These are phyloP conservation scores for Halictus ligatus DNA, from an alignment of 2,888 invertebrate genomes.

Conservation along the genomic window DNA sequence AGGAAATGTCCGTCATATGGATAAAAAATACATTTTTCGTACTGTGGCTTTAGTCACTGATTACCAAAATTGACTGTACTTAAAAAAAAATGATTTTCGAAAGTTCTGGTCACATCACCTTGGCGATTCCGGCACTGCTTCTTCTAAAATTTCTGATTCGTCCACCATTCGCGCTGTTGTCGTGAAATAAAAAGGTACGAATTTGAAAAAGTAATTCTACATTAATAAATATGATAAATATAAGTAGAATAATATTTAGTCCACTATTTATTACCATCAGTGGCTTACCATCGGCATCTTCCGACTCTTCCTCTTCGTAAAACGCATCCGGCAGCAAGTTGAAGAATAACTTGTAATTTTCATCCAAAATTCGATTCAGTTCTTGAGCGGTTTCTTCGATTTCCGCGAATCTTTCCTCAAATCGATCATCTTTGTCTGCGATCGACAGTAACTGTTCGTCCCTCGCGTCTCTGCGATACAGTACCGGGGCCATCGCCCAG, in stretches of 20 bases:
- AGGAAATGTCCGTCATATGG: too few species aligned
- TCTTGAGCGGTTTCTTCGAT: conserved; percentile 86
- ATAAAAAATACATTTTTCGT: too few species aligned
- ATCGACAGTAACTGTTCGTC: conserved; percentile 87
- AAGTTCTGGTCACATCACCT: background rate
- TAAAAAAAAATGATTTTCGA: background rate
- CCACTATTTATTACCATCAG: too few species aligned
- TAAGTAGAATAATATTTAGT: too few species aligned
- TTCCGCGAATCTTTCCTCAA: conserved; percentile 85
- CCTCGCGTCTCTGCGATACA: conserved; percentile 89
- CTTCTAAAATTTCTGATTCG: background rate
- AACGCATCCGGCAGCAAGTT: conserved; percentile 85
- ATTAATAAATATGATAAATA: too few species aligned
- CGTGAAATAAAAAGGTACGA: background rate
- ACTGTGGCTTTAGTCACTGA: background rate
- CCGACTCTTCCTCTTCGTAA: conserved; percentile 61
- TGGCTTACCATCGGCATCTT: conserved; percentile 13
- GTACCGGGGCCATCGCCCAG: conserved; percentile 92
- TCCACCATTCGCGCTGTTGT: background rate
- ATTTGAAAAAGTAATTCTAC: background rate
- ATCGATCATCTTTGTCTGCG: conserved; percentile 86
- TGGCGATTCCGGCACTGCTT: background rate
- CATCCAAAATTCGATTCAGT: conserved; percentile 86
- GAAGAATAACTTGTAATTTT: conserved; percentile 90
- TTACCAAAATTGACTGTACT: background rate